Evolutionary conservation across 2,797 vertebrate species (phyloP).

Genomic region (Paguma larvata): DNA sequence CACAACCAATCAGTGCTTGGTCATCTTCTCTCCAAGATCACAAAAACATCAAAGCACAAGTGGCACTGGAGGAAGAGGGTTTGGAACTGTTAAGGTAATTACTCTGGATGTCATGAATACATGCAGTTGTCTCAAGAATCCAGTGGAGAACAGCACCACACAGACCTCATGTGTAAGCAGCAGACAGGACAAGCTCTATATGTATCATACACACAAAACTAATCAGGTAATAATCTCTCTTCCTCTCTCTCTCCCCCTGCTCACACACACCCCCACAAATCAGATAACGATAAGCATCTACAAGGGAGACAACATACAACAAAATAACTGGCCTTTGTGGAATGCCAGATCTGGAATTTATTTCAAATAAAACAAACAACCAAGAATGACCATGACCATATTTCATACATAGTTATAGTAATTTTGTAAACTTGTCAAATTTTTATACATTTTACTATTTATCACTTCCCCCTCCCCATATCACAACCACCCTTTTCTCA

Average conservation of each 20-base stretch:
- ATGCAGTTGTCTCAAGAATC: neutral
- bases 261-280: neutral
- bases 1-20: neutral
- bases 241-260: too few relatives aligned
- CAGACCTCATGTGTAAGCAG: neutral
- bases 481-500: conserved; percentile 14
- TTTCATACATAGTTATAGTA: conserved; percentile 15
- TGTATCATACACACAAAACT: neutral
- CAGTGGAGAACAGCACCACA: neutral
- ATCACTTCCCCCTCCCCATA: neutral
- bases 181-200: neutral
- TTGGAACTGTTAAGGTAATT: neutral
- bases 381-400: neutral
- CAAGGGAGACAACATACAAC: neutral
- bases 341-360: conserved; percentile 28
- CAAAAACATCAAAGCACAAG: neutral
- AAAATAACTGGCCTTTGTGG: neutral
- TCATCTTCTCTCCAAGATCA: neutral
- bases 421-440: conserved; percentile 19
- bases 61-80: neutral
- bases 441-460: conserved; percentile 46
- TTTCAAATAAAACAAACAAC: neutral
- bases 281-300: neutral
- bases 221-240: neutral
- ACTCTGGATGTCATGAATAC: neutral